Conservation (phyloP, 2,113 vertebrate species). For the Hippocampus abdominalis region DNA sequence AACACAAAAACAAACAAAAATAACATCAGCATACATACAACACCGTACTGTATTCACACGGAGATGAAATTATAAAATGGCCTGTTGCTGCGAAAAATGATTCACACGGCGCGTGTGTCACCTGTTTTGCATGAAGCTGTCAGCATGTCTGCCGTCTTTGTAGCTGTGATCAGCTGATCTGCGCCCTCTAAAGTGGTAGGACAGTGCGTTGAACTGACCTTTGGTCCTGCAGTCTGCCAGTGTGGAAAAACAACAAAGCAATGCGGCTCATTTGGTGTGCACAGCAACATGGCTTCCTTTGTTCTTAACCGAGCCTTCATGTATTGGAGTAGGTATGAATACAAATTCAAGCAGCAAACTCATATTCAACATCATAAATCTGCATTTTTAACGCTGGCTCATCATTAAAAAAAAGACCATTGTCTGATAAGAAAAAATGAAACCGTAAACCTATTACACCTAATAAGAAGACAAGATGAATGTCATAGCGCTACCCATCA, state of each 20-base stretch:
- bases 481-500: too few relatives aligned
- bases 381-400: neutral
- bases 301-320: neutral
- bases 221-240: conserved; percentile 89
- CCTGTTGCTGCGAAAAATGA: neutral
- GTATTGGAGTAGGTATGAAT: neutral
- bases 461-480: too few relatives aligned
- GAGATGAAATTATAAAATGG: neutral
- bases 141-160: conserved; percentile 64
- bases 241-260: conserved; percentile 23
- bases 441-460: too few relatives aligned
- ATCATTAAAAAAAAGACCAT: neutral
- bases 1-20: neutral
- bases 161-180: conserved; percentile 89
- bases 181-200: conserved; percentile 89
- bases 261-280: conserved; percentile 8
- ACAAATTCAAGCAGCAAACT: neutral
- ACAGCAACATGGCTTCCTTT: neutral
- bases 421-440: too few relatives aligned
- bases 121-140: conserved; percentile 21
- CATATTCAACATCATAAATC: neutral
- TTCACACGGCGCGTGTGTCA: neutral
- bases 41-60: neutral
- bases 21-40: neutral
- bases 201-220: conserved; percentile 93